Percentiles rank a stretch among this genome's conserved stretches.
phyloP scores from a whole-genome alignment of 1,140 invertebrate genomes.

The Drosophila pseudoobscura region DNA sequence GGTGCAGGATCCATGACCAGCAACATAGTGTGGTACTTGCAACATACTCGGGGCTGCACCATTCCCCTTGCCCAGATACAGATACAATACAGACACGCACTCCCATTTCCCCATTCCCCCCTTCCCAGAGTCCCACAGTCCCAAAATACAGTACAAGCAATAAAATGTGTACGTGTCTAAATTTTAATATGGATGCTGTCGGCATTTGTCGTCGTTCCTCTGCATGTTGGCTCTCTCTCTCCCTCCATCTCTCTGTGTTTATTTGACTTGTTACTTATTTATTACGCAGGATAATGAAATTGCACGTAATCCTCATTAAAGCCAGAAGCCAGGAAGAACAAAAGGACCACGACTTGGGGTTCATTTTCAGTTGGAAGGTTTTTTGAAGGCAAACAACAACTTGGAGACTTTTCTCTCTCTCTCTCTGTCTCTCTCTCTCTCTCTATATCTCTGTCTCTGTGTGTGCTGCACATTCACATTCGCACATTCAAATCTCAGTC shows the following conservation, averaged over 20 bases:
- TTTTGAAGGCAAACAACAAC: slow-evolving; percentile 25
- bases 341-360: slow-evolving; percentile 14
- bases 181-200: slow-evolving; percentile 70
- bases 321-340: slow-evolving; percentile 16
- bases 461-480: background rate
- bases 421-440: too few species aligned
- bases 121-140: background rate
- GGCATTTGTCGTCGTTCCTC: slow-evolving; percentile 47
- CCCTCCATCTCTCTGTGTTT: slow-evolving; percentile 37
- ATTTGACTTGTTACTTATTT: slow-evolving; percentile 76
- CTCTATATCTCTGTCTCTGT: too few species aligned
- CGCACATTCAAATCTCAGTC: slow-evolving; percentile 43
- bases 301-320: slow-evolving; percentile 70
- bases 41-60: too few species aligned
- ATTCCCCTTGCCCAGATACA: background rate
- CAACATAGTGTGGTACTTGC: too few species aligned
- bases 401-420: slow-evolving; percentile 2
- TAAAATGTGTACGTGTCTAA: slow-evolving; percentile 76
- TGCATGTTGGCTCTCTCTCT: slow-evolving; percentile 2
- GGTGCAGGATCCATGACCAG: too few species aligned
- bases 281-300: slow-evolving; percentile 68
- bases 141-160: slow-evolving; percentile 47
- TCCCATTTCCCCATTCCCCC: slow-evolving; percentile 4
- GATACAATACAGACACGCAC: slow-evolving; percentile 5
- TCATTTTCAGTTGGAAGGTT: slow-evolving; percentile 4